Conservation (phyloP, 2,113 vertebrate genomes). For the Myotis brandtii region DNA sequence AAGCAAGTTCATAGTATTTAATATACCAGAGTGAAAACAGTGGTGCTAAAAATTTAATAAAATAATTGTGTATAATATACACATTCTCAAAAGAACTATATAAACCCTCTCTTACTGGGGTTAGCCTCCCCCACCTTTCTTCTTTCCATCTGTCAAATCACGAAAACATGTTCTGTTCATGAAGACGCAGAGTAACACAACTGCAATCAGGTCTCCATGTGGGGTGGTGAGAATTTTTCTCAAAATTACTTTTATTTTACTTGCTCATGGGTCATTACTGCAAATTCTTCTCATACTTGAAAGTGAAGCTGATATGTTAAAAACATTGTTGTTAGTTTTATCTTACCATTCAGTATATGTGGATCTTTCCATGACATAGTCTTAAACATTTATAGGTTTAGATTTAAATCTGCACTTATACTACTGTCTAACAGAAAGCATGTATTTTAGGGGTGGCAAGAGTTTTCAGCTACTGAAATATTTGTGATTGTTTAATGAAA, state of each 20-base stretch:
- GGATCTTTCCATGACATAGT: constrained; percentile 63
- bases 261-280: constrained; percentile 83
- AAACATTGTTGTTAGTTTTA: constrained; percentile 74
- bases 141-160: constrained; percentile 11
- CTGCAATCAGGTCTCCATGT: neutral
- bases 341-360: constrained; percentile 76
- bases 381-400: constrained; percentile 9
- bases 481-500: neutral
- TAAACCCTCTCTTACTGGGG: neutral
- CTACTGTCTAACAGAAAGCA: constrained; percentile 89
- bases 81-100: neutral
- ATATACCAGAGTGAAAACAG: neutral
- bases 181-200: neutral
- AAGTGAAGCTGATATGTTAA: constrained; percentile 75
- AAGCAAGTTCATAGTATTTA: neutral
- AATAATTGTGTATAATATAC: neutral
- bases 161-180: neutral
- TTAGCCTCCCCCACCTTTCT: neutral
- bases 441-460: neutral
- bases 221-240: constrained; percentile 38
- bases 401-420: constrained; percentile 73
- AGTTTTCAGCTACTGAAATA: neutral
- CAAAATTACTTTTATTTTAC: constrained; percentile 66
- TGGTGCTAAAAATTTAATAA: neutral
- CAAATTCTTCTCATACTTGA: constrained; percentile 82